Base-by-base conservation (phyloP, 2,888 invertebrate genomes). In the Oxyscelio sp. region DNA sequence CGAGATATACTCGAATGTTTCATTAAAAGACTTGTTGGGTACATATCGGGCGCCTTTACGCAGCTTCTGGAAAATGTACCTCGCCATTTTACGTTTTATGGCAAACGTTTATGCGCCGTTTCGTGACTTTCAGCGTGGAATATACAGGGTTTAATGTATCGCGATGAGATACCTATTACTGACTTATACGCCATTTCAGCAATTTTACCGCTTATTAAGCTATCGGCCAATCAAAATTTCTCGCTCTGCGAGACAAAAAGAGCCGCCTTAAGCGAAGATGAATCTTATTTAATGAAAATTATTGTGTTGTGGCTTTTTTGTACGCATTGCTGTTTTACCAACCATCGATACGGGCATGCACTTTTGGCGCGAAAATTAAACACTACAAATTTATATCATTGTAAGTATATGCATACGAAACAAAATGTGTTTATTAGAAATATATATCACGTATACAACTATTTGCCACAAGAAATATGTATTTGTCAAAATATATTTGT, bases 31-130 rank as follows among this genome's bases (percentile, higher is more conserved):
- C 24, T 34, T 17, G 22, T 15, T 17, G 58, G 40, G 75, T 73
- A 87, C 89, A 88, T 87, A 89, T 90, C 89, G 86, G 85, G 88
- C 88, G 89, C 87, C 58, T 65, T 84, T 70, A 52, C 54, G 85
- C 85, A 87, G 89, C 90, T 90, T 86, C 87, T 90, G 87, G 89
- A 90, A 90, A 90, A 88, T 85, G 63, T 66, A 87, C 83, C 90
- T 89, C 77, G 87, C 85, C 87, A 87, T 87, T 86, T 79, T 80
- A 68, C 87, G 87, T 92, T 92, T 92, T 92, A 92, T 89, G 91
- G 91, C 87, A 86, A 90, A 89, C 92, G 90, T 92, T 92, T 92
- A 92, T 92, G 92, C 91, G 89, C 89, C 91, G 89, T 92, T 90
- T 92, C 90, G 90, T 89, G 89, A 88, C 91, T 90, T 88, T 90